Percentiles rank a stretch among this genome's conserved stretches.
Conservation (phyloP, 2,888 invertebrate genomes). For the Adela reaumurella region DNA sequence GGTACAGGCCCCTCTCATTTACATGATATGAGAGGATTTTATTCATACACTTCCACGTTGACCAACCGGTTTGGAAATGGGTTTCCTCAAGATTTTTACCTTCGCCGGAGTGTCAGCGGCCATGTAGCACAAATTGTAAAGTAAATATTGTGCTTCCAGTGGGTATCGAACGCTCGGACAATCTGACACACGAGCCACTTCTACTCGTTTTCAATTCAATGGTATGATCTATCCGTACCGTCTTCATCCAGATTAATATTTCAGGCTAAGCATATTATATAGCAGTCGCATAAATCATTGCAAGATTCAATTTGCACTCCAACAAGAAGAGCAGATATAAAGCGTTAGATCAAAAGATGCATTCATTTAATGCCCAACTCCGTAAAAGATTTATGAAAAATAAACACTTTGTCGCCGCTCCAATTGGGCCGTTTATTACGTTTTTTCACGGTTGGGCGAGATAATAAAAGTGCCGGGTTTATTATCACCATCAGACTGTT, state of each 20-base stretch:
- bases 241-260: constrained; percentile 1
- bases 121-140: no score
- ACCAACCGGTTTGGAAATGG: no score
- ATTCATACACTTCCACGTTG: no score
- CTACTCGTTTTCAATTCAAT: no score
- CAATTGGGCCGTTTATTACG: constrained; percentile 15
- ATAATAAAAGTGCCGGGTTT: constrained; percentile 52
- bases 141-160: no score
- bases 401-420: constrained; percentile 26
- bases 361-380: constrained; percentile 18
- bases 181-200: no score
- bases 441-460: constrained; percentile 37
- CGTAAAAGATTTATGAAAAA: constrained; percentile 44
- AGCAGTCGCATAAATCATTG: constrained; percentile 10
- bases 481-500: constrained; percentile 54
- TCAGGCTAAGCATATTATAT: background rate
- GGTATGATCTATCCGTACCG: no score
- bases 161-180: no score
- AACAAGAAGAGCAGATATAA: constrained; percentile 17
- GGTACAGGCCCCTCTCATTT: no score
- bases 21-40: no score
- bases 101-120: no score
- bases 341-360: constrained; percentile 28
- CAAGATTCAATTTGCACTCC: constrained; percentile 16
- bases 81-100: no score